A percentile compares a stretch with the other conserved stretches of the same genome.
Evolutionary conservation across 2,113 vertebrate genomes (phyloP).

Genomic region (Octodon degus): DNA sequence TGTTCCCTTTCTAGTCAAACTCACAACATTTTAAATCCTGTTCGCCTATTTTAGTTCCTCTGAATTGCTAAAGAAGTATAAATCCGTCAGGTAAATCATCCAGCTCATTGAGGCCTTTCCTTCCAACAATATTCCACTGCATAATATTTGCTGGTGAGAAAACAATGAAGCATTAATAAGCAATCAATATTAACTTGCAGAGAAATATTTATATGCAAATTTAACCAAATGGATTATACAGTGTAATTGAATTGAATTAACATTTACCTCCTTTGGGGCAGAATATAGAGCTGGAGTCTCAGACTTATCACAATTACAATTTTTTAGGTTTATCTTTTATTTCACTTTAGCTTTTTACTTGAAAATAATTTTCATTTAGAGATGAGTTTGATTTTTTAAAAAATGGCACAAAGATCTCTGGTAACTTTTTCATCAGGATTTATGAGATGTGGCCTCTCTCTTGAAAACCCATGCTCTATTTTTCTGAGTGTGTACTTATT

Average conservation of each 20-base stretch:
- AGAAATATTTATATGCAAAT: slow-evolving; percentile 53
- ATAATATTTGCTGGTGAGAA: slow-evolving; percentile 41
- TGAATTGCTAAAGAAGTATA: slow-evolving; percentile 46
- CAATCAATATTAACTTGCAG: slow-evolving; percentile 52
- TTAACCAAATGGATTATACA: slow-evolving; percentile 36
- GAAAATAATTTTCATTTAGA: slow-evolving; percentile 57
- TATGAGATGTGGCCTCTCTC: background rate
- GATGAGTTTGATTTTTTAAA: slow-evolving; percentile 51
- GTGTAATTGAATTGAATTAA: slow-evolving; percentile 38
- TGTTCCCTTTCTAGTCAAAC: too few relatives aligned
- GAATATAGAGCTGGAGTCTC: background rate
- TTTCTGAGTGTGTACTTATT: background rate
- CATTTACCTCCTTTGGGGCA: background rate
- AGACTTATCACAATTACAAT: background rate
- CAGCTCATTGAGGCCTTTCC: slow-evolving; percentile 23
- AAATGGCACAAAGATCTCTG: background rate
- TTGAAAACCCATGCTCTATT: background rate
- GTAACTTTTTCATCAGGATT: slow-evolving; percentile 14
- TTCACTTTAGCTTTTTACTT: slow-evolving; percentile 57
- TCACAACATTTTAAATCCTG: too few relatives aligned
- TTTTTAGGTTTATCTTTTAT: slow-evolving; percentile 58
- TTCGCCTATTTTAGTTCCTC: background rate
- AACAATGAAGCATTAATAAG: slow-evolving; percentile 53
- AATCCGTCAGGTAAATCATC: slow-evolving; percentile 21
- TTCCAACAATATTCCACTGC: slow-evolving; percentile 26